phyloP scores from a whole-genome alignment of 2,888 invertebrate species.

The Plagodis dolabraria region DNA sequence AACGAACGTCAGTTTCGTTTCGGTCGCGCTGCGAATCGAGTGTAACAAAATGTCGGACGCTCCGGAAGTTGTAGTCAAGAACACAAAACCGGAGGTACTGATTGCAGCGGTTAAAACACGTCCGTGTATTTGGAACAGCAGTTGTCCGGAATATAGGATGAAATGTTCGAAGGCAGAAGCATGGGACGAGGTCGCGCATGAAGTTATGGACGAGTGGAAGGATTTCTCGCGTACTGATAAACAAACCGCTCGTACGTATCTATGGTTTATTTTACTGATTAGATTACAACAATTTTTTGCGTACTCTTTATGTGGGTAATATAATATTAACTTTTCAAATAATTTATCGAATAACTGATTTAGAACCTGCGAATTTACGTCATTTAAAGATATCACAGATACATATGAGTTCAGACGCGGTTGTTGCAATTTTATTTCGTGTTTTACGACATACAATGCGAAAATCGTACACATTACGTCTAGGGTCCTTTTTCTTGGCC shows the following conservation, averaged over 20 bases:
- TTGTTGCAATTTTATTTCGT: too few relatives aligned
- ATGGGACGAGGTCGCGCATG: conserved; percentile 7
- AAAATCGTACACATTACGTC: too few relatives aligned
- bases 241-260: neutral
- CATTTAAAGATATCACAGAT: too few relatives aligned
- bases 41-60: conserved; percentile 4
- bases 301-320: too few relatives aligned
- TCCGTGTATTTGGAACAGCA: conserved; percentile 10
- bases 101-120: conserved; percentile 3
- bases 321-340: too few relatives aligned
- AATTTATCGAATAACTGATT: too few relatives aligned
- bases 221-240: neutral
- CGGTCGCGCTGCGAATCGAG: neutral
- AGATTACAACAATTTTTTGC: too few relatives aligned
- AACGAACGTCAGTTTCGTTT: conserved; percentile 3
- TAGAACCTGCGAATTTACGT: too few relatives aligned
- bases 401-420: too few relatives aligned
- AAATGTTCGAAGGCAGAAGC: conserved; percentile 3
- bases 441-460: too few relatives aligned
- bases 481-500: too few relatives aligned
- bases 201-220: conserved; percentile 7
- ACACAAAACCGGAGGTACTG: conserved; percentile 4
- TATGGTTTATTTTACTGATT: neutral
- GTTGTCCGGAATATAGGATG: conserved; percentile 9
- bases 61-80: neutral